A percentile compares a stretch with the other conserved stretches of the same genome.
phyloP scores from a whole-genome alignment of 1,140 invertebrate genomes.

The Helicoverpa armigera region DNA sequence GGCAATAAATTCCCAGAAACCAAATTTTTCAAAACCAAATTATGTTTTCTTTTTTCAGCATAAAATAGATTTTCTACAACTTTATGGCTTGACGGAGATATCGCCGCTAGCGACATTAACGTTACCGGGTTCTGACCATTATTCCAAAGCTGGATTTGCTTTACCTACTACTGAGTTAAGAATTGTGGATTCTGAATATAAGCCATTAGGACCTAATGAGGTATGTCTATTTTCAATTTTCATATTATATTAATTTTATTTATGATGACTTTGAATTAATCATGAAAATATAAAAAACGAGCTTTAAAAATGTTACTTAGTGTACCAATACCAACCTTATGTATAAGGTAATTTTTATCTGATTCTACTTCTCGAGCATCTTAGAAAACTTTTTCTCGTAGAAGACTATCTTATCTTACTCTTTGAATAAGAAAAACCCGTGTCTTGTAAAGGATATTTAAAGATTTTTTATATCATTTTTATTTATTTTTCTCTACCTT shows the following conservation, averaged over 20 bases:
- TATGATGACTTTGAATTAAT: no score
- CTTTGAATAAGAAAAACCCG: no score
- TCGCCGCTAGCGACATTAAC: conserved; percentile 85
- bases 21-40: no score
- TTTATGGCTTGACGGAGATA: conserved; percentile 89
- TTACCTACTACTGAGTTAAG: conserved; percentile 89
- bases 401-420: no score
- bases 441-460: no score
- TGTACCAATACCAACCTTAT: no score
- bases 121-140: conserved; percentile 66
- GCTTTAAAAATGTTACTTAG: neutral
- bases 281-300: neutral
- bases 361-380: no score
- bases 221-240: conserved; percentile 46
- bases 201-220: conserved; percentile 87
- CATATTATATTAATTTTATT: neutral
- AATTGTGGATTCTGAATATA: conserved; percentile 87
- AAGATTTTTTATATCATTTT: no score
- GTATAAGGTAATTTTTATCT: no score
- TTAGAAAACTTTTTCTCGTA: no score
- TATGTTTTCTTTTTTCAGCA: conserved; percentile 54
- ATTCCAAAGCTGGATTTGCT: conserved; percentile 87
- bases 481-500: no score
- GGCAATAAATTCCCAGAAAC: no score
- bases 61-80: conserved; percentile 66